Base-by-base conservation (phyloP, 2,797 vertebrate genomes). In the Triplophysa bombifrons region DNA sequence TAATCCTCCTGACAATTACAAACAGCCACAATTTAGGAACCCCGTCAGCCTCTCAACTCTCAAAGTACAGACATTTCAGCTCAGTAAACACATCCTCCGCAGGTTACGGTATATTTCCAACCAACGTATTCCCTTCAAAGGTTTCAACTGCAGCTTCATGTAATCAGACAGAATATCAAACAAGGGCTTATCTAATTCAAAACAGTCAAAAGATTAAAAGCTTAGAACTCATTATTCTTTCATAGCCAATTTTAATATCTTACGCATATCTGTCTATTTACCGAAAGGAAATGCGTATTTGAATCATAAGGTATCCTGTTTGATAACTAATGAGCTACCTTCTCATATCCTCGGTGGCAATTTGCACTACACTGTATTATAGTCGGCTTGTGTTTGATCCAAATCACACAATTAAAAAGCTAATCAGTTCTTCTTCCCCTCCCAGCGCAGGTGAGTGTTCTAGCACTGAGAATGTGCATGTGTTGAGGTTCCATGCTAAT, bases 141-240 rank as follows among this genome's bases (percentile, higher is more conserved):
- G 73, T 55, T 74, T 80, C 64, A 76, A 78, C 11, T 14, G 16
- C 20, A 56, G 66, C 38, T 67, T 83, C 83, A 85, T 84, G 79
- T 78, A 82, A 80, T 75, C 64, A 80, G 64, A 73, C 27, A 70
- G 69, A 72, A 69, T 84, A 46, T 82, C 77, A 85, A 80, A 84
- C 70, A 80, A 71, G 22, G 71, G 82, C 61, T 81, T 84, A 82
- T 61, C 66, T 76, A 72, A 82, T 80, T 67, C 51, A 72, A 74
- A 64, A 48, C 67, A 34, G 55, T 77, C 69, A 78, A 67, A 80
- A 68, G 74, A 76, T 81, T 73, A 82, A 76, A 82, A 67, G 64
- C 65, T 83, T 74, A 65, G 78, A 81, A 81, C 58, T 78, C 34
- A 70, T 83, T 84, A 72, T 83, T 80, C 55, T 81, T 76, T 66